Evolutionary conservation across 2,797 vertebrate genomes (phyloP), one percentile per base, ranked within the genome.

Genomic region (Eulemur coronatus): DNA sequence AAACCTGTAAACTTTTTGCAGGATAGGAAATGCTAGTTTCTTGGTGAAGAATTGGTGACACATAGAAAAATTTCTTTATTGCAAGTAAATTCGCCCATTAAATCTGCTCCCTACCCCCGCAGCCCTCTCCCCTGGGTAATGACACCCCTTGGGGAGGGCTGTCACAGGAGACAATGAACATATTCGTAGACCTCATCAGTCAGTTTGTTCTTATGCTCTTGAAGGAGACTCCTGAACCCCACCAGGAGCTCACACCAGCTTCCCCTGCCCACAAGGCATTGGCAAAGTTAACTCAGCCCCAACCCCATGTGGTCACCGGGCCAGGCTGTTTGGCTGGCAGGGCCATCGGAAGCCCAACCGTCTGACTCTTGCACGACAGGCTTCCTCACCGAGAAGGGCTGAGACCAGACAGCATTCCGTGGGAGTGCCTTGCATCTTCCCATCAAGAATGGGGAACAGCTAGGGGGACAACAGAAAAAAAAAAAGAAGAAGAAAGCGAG

Each of bases 341-440:
- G 33, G 9, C 69, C 48, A 9, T 69, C 7, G 14, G 5, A 67
- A 33, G 18, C 30, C 35, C 15, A 30, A 91, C 59, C 35, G 0
- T 61, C 73, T 94, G 96, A 91, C 94, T 91, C 89, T 50, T 86
- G 65, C 91, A 15, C 0, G 0, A 18, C 7, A 26, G 92, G 43
- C 80, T 89, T 59, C 91, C 84, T 67, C n/a, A 14, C 84, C 79
- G 92, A 97, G 88, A 73, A 88, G 95, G 91, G 92, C 30, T 93
- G 48, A 26, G 38, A n/a, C 17, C 46, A 55, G n/a, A n/a, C 35
- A 79, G 48, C 69, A n/a, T 22, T 5, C 7, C 11, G 2, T 33
- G 57, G 38, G 80, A 57, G 11, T 4, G 13, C 28, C 59, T 41
- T n/a, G 2, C 2, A 3, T 20, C 11, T 8, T 46, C 14, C 46